Base-by-base conservation (phyloP, 1,140 invertebrate genomes). In the Cephus cinctus region DNA sequence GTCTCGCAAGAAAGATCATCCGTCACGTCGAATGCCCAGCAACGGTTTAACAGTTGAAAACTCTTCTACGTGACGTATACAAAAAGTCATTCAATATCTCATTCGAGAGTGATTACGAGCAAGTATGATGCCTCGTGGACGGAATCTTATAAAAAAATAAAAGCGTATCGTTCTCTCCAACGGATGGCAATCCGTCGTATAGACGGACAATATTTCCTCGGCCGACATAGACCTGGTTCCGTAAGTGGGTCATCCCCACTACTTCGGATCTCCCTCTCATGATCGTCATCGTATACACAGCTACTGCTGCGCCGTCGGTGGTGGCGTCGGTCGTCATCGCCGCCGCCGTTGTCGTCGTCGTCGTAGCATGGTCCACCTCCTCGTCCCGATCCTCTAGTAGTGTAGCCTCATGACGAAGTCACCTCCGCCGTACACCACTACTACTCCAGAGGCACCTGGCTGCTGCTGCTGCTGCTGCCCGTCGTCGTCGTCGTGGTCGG, bases 171-270 rank as follows among this genome's bases (percentile, higher is more conserved):
- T n/a, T n/a, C n/a, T n/a, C n/a, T n/a, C n/a, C n/a, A n/a, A n/a
- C n/a, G n/a, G n/a, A n/a, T n/a, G n/a, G n/a, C n/a, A n/a, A n/a
- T n/a, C n/a, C n/a, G n/a, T n/a, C n/a, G n/a, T n/a, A n/a, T n/a
- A n/a, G 6, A 11, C 56, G 63, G 73, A 73, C 73, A 76, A 75
- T 75, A 73, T 61, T 75, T 75, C 54, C 71, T 47, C 74, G 51
- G 71, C 72, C 74, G 71, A 77, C 72, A 76, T 74, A 75, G 73
- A 75, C 73, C 74, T 75, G 75, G 75, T 77, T 78, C 74, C 65
- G 83, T 86, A 84, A 86, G 82, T 86, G 79, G 85, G 84, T 76
- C 80, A 80, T 73, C 78, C 75, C 77, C 69, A 61, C 77, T 63
- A 66, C 69, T 64, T 69, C 67, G 49, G 42, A 27, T 63, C 63